These are phyloP conservation scores for Brachypterus glaber DNA, from an alignment of 2,888 invertebrate species.

Conservation along the genomic window DNA sequence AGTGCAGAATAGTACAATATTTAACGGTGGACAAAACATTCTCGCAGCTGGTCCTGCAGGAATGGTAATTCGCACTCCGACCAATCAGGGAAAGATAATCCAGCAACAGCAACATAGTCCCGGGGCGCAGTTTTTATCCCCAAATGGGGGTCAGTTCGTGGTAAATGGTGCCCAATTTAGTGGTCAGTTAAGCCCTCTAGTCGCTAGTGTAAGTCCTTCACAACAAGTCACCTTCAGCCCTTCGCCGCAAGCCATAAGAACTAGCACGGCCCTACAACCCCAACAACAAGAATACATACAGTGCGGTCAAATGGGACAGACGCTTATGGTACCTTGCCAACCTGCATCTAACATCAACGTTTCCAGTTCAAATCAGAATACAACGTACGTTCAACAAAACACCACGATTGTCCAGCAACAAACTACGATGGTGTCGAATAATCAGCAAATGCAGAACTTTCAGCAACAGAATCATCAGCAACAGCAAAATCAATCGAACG, in stretches of 20 bases:
- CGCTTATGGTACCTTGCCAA: conserved; percentile 61
- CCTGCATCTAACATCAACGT: conserved; percentile 47
- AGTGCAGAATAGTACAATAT: conserved; percentile 55
- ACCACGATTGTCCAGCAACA: conserved; percentile 78
- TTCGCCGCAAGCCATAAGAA: conserved; percentile 29
- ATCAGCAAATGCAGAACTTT: conserved; percentile 45
- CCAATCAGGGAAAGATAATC: conserved; percentile 61
- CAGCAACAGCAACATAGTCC: conserved; percentile 53
- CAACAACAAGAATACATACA: conserved; percentile 64
- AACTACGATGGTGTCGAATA: conserved; percentile 66
- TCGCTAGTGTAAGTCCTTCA: conserved; percentile 63
- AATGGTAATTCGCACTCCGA: conserved; percentile 69
- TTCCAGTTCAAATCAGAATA: conserved; percentile 47
- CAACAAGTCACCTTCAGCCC: conserved; percentile 45
- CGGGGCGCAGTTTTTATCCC: conserved; percentile 64
- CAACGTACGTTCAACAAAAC: conserved; percentile 75
- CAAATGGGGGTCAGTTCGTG: conserved; percentile 63
- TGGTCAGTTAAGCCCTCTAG: conserved; percentile 70
- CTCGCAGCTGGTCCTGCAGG: conserved; percentile 58
- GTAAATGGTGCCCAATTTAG: conserved; percentile 64
- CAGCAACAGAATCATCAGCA: conserved; percentile 36
- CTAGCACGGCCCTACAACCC: conserved; percentile 34
- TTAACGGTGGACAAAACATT: conserved; percentile 57
- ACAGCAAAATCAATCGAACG: conserved; percentile 30
- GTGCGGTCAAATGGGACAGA: conserved; percentile 56